Evolutionary conservation across 1,140 invertebrate genomes (phyloP).

Genomic region (Drosophila leontia): DNA sequence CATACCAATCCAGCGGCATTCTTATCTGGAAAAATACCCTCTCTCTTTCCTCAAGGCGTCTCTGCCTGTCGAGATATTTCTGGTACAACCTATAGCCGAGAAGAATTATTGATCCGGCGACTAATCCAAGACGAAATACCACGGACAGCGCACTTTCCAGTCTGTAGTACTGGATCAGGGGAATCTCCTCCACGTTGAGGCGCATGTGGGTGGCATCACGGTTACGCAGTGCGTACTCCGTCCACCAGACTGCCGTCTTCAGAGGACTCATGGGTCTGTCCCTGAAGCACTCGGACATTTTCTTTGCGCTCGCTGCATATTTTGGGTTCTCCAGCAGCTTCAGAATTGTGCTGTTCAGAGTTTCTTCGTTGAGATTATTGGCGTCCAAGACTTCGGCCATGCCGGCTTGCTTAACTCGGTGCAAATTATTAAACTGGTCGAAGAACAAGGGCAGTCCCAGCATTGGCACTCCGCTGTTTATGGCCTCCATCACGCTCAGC

Average conservation of each 20-base stretch:
- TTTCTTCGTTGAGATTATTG: slow-evolving; percentile 6
- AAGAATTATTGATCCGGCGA: slow-evolving; percentile 5
- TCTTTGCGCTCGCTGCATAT: slow-evolving; percentile 19
- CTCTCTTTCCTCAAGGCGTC: neutral
- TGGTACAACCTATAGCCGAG: slow-evolving; percentile 1
- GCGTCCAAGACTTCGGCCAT: slow-evolving; percentile 83
- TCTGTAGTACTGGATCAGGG: slow-evolving; percentile 32
- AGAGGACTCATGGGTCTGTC: slow-evolving; percentile 86
- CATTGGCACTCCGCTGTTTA: slow-evolving; percentile 26
- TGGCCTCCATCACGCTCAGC: slow-evolving; percentile 46
- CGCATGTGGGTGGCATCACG: slow-evolving; percentile 78
- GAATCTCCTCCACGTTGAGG: slow-evolving; percentile 62
- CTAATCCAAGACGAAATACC: slow-evolving; percentile 6
- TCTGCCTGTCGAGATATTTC: neutral
- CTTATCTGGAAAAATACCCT: neutral
- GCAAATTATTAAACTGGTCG: slow-evolving; percentile 54
- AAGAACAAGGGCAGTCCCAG: slow-evolving; percentile 47
- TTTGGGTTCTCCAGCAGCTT: slow-evolving; percentile 29
- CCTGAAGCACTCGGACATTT: slow-evolving; percentile 85
- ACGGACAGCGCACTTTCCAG: slow-evolving; percentile 24
- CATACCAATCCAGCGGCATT: neutral
- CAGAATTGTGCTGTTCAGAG: slow-evolving; percentile 9
- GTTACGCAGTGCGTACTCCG: slow-evolving; percentile 86
- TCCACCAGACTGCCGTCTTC: slow-evolving; percentile 87
- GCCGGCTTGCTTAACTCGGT: slow-evolving; percentile 84